Conservation (phyloP, 2,113 vertebrate genomes). For the Prolemur simus region DNA sequence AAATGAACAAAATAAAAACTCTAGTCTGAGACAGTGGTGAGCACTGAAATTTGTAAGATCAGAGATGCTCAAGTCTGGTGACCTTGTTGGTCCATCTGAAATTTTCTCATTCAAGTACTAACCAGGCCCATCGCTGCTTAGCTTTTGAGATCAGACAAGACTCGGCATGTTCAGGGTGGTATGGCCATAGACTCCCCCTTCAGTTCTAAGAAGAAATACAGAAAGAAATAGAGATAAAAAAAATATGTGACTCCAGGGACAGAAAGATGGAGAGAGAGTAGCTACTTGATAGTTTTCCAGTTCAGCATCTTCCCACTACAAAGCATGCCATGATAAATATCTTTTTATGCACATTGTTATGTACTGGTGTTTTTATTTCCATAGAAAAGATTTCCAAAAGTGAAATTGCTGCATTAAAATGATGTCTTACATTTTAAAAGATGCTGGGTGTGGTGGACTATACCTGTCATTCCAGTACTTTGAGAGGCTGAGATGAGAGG, state of each 20-base stretch:
- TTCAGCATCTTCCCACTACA: not conserved
- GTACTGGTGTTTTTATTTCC: not conserved
- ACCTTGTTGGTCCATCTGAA: not conserved
- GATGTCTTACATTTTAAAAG: conserved; percentile 4
- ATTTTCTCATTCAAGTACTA: too few species aligned
- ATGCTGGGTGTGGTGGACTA: not conserved
- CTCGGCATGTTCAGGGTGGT: too few species aligned
- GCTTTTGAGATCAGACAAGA: too few species aligned
- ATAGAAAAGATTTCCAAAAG: not conserved
- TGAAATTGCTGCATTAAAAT: not conserved
- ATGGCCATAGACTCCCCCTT: not conserved
- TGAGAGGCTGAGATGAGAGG: not conserved
- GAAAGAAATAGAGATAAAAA: not conserved
- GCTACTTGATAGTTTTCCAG: not conserved
- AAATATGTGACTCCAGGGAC: not conserved
- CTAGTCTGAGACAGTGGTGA: not conserved
- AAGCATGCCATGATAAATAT: not conserved
- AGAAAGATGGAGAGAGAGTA: conserved; percentile 33
- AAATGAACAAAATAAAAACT: conserved; percentile 23
- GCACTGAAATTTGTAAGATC: conserved; percentile 29
- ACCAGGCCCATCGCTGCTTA: too few species aligned
- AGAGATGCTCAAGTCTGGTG: not conserved
- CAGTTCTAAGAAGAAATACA: conserved; percentile 3
- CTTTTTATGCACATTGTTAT: not conserved
- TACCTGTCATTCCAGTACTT: not conserved